Conservation (phyloP, 2,888 invertebrate species). For the Metacarcinus magister region DNA sequence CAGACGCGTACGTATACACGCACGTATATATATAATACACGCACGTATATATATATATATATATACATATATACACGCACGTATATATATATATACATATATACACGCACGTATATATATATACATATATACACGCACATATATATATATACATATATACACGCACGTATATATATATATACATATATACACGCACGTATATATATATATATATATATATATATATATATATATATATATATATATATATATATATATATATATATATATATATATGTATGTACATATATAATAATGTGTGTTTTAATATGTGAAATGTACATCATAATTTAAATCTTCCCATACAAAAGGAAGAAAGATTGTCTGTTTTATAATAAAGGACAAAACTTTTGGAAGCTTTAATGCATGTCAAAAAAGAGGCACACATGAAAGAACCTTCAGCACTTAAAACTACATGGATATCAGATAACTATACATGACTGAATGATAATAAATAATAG, state of each 20-base stretch:
- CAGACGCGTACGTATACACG: constrained; percentile 34
- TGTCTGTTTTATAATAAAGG: background rate
- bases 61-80: constrained; percentile 51
- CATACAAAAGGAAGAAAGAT: background rate
- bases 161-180: background rate
- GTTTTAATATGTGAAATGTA: background rate
- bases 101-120: constrained; percentile 13
- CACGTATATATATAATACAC: too few species aligned
- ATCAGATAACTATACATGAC: background rate
- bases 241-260: constrained; percentile 60
- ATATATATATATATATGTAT: constrained; percentile 57
- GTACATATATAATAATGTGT: background rate
- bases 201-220: constrained; percentile 55
- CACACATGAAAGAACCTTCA: background rate
- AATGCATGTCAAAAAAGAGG: background rate
- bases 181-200: constrained; percentile 56
- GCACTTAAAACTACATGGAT: background rate
- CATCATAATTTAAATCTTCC: background rate
- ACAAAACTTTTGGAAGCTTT: background rate
- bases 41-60: constrained; percentile 53
- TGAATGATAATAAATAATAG: background rate
- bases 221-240: constrained; percentile 59
- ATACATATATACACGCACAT: constrained; percentile 56
- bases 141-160: constrained; percentile 58
- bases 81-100: constrained; percentile 56